Base-by-base conservation (phyloP, 2,797 vertebrate genomes). In the Darevskia nairensis region DNA sequence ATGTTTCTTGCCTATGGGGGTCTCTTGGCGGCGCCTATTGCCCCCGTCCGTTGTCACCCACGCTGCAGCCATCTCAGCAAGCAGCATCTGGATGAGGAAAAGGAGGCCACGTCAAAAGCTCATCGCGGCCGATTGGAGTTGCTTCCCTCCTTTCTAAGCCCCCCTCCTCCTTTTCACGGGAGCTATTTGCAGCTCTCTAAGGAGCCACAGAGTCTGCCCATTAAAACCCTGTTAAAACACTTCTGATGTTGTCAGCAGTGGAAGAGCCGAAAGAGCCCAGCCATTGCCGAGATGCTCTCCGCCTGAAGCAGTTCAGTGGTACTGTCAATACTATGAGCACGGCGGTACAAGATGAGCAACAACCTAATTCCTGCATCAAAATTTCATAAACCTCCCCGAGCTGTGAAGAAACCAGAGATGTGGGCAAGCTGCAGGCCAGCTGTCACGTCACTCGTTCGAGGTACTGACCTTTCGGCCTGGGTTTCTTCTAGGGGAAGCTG, bases 191-290 rank as follows among this genome's bases (percentile, higher is more conserved):
- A 98, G 98, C 94, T 96, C 98, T 98, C 98, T 96, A 94, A 98
- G 97, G 98, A 97, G 95, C 95, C 91, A 82, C 95, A 94, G 96
- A 97, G 96, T 95, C 97, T 96, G 96, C 97, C 98, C 98, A 99
- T 99, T 99, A 99, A 99, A 99, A 98, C 97, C 97, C 98, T 99
- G 99, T 99, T 98, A 98, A 99, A 99, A 99, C 98, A 99, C 98
- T 99, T 98, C 98, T 98, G 98, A 98, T 98, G 98, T 98, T 98
- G 98, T 98, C 97, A 98, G 98, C 97, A 97, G 97, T 93, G 96
- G 97, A 89, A 97, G 97, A 97, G 97, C 97, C 97, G 98, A 97
- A 98, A 97, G 92, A 97, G 97, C 95, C 96, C 90, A 94, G 96
- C 44, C 95, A 96, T 95, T 92, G 88, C 97, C 8, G 97, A 97